A percentile compares a stretch with the other conserved stretches of the same genome.
phyloP scores from a whole-genome alignment of 2,797 vertebrate species.

The Sylvilagus floridanus region DNA sequence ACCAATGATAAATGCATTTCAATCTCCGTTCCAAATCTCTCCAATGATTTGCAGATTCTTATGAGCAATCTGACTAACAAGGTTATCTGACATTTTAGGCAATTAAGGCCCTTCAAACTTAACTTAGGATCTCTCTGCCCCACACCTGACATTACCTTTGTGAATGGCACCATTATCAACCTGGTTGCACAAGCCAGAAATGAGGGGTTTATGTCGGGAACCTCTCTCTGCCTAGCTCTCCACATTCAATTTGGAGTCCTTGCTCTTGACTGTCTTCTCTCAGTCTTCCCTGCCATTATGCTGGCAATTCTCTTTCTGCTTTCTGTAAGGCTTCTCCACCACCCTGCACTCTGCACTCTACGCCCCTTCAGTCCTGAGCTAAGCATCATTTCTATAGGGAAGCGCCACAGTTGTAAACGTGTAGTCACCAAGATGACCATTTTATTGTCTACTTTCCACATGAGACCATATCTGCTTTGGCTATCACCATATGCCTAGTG shows the following conservation, averaged over 20 bases:
- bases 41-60: not conserved
- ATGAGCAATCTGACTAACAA: not conserved
- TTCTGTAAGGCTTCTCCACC: not conserved
- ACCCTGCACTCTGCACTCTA: rapidly evolving
- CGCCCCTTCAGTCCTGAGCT: not conserved
- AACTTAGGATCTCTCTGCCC: not conserved
- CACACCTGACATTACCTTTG: not conserved
- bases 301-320: not conserved
- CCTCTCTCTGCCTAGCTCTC: not conserved
- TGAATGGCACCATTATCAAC: not conserved
- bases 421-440: not conserved
- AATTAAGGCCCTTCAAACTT: not conserved
- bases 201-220: not conserved
- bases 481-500: not conserved
- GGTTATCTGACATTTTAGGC: not conserved
- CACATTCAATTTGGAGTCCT: not conserved
- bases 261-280: not conserved
- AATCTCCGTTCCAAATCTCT: not conserved
- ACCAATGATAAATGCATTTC: not conserved
- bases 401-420: not conserved
- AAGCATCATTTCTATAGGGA: not conserved
- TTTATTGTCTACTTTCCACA: not conserved
- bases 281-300: not conserved
- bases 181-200: not conserved
- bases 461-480: not conserved